These are phyloP conservation scores for Scyliorhinus canicula DNA, from an alignment of 2,797 vertebrate genomes.

Conservation along the genomic window DNA sequence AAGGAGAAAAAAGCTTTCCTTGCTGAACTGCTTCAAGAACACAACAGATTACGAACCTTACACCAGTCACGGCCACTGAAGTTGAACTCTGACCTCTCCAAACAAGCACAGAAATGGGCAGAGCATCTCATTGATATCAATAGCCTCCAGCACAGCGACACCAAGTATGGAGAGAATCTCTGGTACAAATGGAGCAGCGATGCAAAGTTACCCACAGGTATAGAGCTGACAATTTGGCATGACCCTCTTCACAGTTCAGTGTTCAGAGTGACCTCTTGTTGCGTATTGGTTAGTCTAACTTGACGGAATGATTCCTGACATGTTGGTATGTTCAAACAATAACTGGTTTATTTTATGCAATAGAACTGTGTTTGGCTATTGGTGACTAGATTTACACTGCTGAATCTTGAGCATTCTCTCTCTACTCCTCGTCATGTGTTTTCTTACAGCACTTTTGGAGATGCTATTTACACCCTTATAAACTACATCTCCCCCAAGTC, in stretches of 20 bases:
- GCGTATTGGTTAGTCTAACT: neutral
- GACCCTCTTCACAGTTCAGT: neutral
- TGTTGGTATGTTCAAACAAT: too few species aligned
- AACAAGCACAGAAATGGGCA: neutral
- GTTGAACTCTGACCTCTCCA: neutral
- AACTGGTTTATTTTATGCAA: too few species aligned
- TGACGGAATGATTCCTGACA: too few species aligned
- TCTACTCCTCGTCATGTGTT: too few species aligned
- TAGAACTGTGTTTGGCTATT: too few species aligned
- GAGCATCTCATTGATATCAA: neutral
- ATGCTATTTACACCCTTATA: too few species aligned
- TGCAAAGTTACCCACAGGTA: neutral
- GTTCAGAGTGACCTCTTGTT: neutral
- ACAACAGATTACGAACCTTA: neutral
- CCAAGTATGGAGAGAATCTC: slow-evolving; percentile 2
- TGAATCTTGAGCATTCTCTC: too few species aligned
- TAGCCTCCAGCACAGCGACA: neutral
- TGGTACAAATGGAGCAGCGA: slow-evolving; percentile 29
- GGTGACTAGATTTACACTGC: too few species aligned
- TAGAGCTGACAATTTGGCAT: neutral
- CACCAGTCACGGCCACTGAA: neutral
- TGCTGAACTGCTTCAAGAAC: slow-evolving; percentile 15
- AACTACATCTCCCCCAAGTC: too few species aligned
- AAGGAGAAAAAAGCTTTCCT: neutral
- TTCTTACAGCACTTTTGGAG: too few species aligned